Evolutionary conservation across 1,140 invertebrate species (phyloP).

Genomic region (Zaprionus ghesquierei): DNA sequence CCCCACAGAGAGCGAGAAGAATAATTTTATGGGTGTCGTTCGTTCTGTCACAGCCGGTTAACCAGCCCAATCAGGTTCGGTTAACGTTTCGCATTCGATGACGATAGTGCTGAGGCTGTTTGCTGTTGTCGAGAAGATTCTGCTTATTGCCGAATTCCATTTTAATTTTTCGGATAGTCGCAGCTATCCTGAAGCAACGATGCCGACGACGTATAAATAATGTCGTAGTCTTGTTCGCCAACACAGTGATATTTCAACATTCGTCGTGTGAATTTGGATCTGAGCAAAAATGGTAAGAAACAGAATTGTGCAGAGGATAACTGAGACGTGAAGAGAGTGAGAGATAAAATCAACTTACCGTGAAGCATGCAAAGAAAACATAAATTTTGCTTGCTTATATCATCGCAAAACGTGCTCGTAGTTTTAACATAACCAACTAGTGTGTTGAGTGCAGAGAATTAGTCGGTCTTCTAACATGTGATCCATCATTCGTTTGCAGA

Average conservation of each 20-base stretch:
- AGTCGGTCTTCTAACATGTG: not conserved
- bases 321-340: conserved; percentile 12
- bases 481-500: conserved; percentile 40
- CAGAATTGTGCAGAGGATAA: conserved; percentile 26
- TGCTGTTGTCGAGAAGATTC: conserved; percentile 65
- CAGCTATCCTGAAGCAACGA: conserved; percentile 59
- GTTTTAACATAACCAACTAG: not conserved
- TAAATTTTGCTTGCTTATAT: conserved; percentile 6
- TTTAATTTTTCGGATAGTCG: conserved; percentile 36
- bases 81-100: conserved; percentile 57
- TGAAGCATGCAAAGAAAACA: conserved; percentile 10
- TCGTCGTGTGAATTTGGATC: conserved; percentile 75
- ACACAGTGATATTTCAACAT: conserved; percentile 79
- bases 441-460: not conserved
- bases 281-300: conserved; percentile 75
- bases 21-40: conserved; percentile 69
- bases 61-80: conserved; percentile 71
- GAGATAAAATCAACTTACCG: conserved; percentile 13
- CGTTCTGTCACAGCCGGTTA: conserved; percentile 69
- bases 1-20: conserved; percentile 32
- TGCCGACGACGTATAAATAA: conserved; percentile 74
- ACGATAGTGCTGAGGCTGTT: conserved; percentile 9
- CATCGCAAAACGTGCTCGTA: not conserved
- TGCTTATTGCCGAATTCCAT: conserved; percentile 51
- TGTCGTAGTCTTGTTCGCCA: conserved; percentile 54